These are phyloP conservation scores for Drosophila mulleri DNA, from an alignment of 2,888 invertebrate genomes.

Conservation along the genomic window DNA sequence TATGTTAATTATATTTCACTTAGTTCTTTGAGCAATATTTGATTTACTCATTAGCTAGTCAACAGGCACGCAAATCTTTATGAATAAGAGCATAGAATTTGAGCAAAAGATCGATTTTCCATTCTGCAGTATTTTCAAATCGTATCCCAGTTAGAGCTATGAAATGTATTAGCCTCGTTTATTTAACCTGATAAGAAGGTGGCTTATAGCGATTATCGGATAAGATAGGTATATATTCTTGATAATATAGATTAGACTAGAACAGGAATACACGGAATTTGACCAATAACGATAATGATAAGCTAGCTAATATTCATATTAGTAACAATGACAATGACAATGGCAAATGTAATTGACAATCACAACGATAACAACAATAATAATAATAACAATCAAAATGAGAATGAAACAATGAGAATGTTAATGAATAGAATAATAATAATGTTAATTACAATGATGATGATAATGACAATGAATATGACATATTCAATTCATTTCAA, in stretches of 20 bases:
- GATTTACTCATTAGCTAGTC: conserved; percentile 11
- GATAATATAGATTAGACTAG: neutral
- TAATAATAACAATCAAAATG: neutral
- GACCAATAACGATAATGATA: neutral
- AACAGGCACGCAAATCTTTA: neutral
- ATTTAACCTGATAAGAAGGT: neutral
- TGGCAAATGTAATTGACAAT: too few relatives aligned
- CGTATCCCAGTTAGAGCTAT: too few relatives aligned
- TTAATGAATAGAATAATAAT: neutral
- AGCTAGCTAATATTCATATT: neutral
- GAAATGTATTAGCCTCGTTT: neutral
- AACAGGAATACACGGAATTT: neutral
- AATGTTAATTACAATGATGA: too few relatives aligned
- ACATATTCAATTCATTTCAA: too few relatives aligned
- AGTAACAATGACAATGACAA: neutral
- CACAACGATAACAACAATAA: too few relatives aligned
- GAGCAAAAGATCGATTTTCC: neutral
- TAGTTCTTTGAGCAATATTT: conserved; percentile 8
- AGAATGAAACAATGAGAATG: neutral
- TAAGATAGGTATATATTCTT: neutral
- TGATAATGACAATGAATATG: too few relatives aligned
- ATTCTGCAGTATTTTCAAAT: neutral
- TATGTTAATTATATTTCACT: conserved; percentile 24
- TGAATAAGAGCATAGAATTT: neutral
- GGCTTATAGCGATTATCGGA: neutral